Conservation (phyloP, 2,113 vertebrate species). For the Eurystomus gularis region DNA sequence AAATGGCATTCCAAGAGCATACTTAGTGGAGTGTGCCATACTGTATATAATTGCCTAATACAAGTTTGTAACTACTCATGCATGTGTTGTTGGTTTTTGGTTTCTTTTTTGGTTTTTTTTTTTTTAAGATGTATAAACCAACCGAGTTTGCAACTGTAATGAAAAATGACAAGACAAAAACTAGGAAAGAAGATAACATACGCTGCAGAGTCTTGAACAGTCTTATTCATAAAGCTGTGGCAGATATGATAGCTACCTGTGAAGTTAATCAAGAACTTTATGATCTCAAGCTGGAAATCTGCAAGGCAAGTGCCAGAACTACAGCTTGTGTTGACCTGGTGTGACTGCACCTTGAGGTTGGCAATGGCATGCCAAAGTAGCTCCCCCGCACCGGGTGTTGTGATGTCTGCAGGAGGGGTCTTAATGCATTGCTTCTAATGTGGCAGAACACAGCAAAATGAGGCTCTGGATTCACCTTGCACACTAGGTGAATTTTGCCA, state of each 20-base stretch:
- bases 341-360: fast-evolving
- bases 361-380: fast-evolving
- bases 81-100: neutral
- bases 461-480: neutral
- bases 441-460: neutral
- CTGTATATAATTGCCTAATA: neutral
- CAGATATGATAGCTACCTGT: slow-evolving; percentile 70
- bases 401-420: neutral
- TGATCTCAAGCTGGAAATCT: slow-evolving; percentile 79
- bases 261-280: slow-evolving; percentile 79
- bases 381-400: neutral
- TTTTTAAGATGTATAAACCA: slow-evolving; percentile 52
- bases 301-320: slow-evolving; percentile 72
- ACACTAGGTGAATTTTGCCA: neutral
- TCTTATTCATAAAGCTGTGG: slow-evolving; percentile 78
- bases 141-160: neutral
- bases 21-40: neutral
- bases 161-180: slow-evolving; percentile 42
- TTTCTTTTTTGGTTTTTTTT: neutral
- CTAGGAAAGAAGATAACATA: slow-evolving; percentile 69
- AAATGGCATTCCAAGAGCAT: neutral
- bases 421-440: neutral
- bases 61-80: neutral
- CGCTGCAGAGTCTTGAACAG: slow-evolving; percentile 72
- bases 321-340: neutral